Evolutionary conservation across 2,888 invertebrate genomes (phyloP).

Genomic region (Macaria notata): DNA sequence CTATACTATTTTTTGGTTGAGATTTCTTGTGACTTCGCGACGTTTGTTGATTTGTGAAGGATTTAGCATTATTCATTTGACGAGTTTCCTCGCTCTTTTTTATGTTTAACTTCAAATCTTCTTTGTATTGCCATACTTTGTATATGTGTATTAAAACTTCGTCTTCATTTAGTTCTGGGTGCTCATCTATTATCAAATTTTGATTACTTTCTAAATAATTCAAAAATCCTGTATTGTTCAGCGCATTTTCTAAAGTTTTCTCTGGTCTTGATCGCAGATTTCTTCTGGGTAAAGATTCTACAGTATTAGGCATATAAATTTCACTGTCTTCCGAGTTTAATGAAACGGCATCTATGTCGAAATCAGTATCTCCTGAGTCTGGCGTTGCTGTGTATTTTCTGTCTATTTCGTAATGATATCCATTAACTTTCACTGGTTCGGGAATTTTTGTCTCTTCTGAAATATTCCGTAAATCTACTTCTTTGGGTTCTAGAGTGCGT

Average conservation of each 20-base stretch:
- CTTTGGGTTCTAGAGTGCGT: too few species aligned
- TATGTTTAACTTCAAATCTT: constrained; percentile 57
- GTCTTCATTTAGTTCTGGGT: constrained; percentile 69
- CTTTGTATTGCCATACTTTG: constrained; percentile 74
- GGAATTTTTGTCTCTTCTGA: constrained; percentile 19
- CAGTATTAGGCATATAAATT: constrained; percentile 29
- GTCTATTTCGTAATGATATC: constrained; percentile 6
- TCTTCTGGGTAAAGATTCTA: constrained; percentile 35
- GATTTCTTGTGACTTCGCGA: constrained; percentile 21
- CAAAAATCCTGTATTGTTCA: constrained; percentile 64
- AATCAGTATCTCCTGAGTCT: constrained; percentile 33
- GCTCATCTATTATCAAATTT: constrained; percentile 70
- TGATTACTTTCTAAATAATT: constrained; percentile 72
- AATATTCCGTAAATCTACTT: too few species aligned
- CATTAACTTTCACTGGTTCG: constrained; percentile 19
- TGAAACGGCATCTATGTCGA: constrained; percentile 39
- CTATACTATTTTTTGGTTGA: constrained; percentile 29
- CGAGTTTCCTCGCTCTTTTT: constrained; percentile 48
- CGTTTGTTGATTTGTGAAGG: constrained; percentile 29
- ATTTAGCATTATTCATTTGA: constrained; percentile 53
- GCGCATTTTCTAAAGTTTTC: constrained; percentile 31
- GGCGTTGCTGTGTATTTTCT: constrained; percentile 18
- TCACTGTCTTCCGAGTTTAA: constrained; percentile 48
- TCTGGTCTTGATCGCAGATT: constrained; percentile 40
- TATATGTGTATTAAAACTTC: constrained; percentile 71